Percentiles rank a stretch among this genome's conserved stretches.
Evolutionary conservation across 1,140 invertebrate genomes (phyloP).

Genomic region (Laodelphax striatellus): DNA sequence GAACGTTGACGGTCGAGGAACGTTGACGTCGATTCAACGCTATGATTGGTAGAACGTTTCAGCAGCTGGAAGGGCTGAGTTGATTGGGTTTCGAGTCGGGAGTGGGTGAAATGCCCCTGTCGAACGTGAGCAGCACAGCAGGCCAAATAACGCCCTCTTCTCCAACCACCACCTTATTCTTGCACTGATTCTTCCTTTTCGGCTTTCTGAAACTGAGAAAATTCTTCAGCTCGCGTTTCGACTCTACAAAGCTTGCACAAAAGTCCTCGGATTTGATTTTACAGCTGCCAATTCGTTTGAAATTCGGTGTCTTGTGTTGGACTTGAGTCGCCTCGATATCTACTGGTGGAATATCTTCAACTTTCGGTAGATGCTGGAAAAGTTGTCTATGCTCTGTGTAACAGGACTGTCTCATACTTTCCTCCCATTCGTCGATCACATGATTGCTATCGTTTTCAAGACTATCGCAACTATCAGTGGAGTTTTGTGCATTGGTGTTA

Average conservation of each 20-base stretch:
- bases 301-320: too few species aligned
- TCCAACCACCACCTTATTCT: slow-evolving; percentile 9
- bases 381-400: too few species aligned
- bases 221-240: neutral
- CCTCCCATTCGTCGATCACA: neutral
- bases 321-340: too few species aligned
- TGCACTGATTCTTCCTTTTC: slow-evolving; percentile 6
- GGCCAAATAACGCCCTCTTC: slow-evolving; percentile 12
- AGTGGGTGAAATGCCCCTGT: slow-evolving; percentile 7
- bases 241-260: neutral
- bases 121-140: slow-evolving; percentile 13
- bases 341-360: too few species aligned
- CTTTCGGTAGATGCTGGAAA: too few species aligned
- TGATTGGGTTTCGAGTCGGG: neutral
- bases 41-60: too few species aligned
- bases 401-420: too few species aligned
- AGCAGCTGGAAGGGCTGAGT: too few species aligned
- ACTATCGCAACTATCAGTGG: neutral
- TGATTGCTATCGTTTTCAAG: neutral
- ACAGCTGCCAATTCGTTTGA: too few species aligned
- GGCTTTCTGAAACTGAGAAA: slow-evolving; percentile 8
- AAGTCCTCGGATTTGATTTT: too few species aligned
- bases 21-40: too few species aligned
- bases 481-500: neutral
- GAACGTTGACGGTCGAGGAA: too few species aligned